Evolutionary conservation across 2,888 invertebrate genomes (phyloP).

Genomic region (Lasioglossum calceatum): DNA sequence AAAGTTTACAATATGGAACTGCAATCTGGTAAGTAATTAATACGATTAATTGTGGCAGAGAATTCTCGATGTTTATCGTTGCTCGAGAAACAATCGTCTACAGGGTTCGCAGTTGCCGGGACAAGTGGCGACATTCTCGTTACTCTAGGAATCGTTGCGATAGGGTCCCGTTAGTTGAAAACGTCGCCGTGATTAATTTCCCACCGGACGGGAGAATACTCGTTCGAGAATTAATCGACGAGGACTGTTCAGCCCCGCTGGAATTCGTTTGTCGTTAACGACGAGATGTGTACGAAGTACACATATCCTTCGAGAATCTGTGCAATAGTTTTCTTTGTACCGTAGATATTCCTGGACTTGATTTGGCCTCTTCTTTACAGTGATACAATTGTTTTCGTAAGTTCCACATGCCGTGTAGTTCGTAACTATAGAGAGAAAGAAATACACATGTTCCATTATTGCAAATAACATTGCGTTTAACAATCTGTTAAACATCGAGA

Average conservation of each 20-base stretch:
- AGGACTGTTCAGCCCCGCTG: background rate
- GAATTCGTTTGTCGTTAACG: constrained; percentile 43
- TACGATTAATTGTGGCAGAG: background rate
- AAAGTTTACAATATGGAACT: background rate
- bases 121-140: background rate
- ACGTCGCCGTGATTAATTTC: constrained; percentile 15
- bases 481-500: too few relatives aligned
- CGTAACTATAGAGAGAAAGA: constrained; percentile 73
- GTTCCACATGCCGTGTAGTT: constrained; percentile 79
- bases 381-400: constrained; percentile 76
- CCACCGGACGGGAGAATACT: background rate
- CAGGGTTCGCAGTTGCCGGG: background rate
- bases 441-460: background rate
- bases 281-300: constrained; percentile 19
- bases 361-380: constrained; percentile 70
- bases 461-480: too few relatives aligned
- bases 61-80: constrained; percentile 4
- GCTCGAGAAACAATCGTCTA: background rate
- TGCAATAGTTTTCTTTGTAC: constrained; percentile 38
- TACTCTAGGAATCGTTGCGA: too few relatives aligned
- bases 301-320: constrained; percentile 49
- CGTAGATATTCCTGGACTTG: constrained; percentile 61
- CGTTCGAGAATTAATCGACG: constrained; percentile 29
- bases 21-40: background rate
- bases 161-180: background rate